Evolutionary conservation across 2,797 vertebrate species (phyloP).

Genomic region (Sebastes oblongus): DNA sequence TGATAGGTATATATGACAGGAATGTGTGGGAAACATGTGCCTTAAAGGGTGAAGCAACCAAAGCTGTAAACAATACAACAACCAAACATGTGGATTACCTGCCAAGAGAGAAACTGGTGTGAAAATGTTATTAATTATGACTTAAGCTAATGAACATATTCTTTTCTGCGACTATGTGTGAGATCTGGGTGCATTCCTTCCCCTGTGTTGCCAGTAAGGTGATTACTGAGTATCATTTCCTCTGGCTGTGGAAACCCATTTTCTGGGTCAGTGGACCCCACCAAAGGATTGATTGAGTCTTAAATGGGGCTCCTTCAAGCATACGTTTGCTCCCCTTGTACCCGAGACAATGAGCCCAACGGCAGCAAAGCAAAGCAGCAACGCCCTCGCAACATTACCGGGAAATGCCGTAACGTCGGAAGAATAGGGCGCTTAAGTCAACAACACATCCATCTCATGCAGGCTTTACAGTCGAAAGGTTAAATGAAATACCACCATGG

Average conservation of each 20-base stretch:
- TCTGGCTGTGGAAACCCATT: slow-evolving; percentile 87
- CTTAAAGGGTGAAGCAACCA: not conserved
- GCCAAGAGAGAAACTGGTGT: slow-evolving; percentile 4
- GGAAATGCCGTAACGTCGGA: slow-evolving; percentile 37
- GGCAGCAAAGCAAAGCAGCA: slow-evolving; percentile 29
- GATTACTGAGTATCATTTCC: slow-evolving; percentile 92
- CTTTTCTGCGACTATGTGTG: slow-evolving; percentile 24
- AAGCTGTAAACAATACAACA: slow-evolving; percentile 22
- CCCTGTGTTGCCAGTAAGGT: slow-evolving; percentile 71
- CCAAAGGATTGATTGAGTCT: slow-evolving; percentile 88
- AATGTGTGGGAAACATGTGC: slow-evolving; percentile 67
- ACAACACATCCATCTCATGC: not conserved
- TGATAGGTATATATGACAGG: slow-evolving; percentile 37
- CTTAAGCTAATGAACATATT: not conserved
- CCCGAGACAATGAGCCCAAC: slow-evolving; percentile 48
- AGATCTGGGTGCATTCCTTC: slow-evolving; percentile 76
- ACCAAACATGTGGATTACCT: not conserved
- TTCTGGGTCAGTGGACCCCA: slow-evolving; percentile 90
- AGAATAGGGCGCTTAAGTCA: slow-evolving; percentile 9
- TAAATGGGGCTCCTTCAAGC: slow-evolving; percentile 81
- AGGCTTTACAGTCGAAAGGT: not conserved
- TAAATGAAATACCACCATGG: not conserved
- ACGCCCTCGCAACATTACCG: slow-evolving; percentile 13
- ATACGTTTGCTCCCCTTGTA: slow-evolving; percentile 65
- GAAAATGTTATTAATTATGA: not conserved